Base-by-base conservation (phyloP, 2,113 vertebrate species). In the Tachysurus fulvidraco region DNA sequence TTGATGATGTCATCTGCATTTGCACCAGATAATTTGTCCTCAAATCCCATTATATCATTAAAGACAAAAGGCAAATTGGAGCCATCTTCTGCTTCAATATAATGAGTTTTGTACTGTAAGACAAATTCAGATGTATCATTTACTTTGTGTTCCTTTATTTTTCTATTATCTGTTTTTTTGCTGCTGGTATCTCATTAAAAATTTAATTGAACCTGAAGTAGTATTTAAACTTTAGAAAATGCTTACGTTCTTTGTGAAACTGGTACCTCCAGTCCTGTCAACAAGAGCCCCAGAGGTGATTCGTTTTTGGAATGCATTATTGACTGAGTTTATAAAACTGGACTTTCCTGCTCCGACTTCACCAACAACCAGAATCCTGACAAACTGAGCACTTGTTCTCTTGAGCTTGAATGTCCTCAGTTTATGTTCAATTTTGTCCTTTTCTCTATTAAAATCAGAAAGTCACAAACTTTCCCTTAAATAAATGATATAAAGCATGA, bases 291-390 rank as follows among this genome's bases (percentile, higher is more conserved):
- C n/a, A 57, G 36, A 36, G 30, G 23, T 10, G 69, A 88, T 88
- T 50, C 77, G 28, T 74, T 30, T 21, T 65, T 84, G 62, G 41
- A 88, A 88, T 5, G 3, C 69, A 25, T 59, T 88, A 7, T 79
- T 3, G 16, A 86, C 11, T 5, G 88, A 83, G 13, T 88, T 86
- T 19, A 88, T 88, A 21, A 88, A 88, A 62, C 88, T 86, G 71
- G 88, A 86, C 23, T 83, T 88, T 69, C 88, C 88, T 14, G 54
- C 88, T 60, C 62, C 88, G 14, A 54, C 3, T 21, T 54, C 17
- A 71, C 88, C 88, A 62, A 71, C 57, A 1, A 88, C 10, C 52
- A 88, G 81, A 52, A 88, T 83, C n/a, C 76, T 77, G 46, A 86
- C 25, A 13, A 36, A 5, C 21, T 16, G 41, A 19, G 54, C 28